Evolutionary conservation across 2,797 vertebrate genomes (phyloP).

Genomic region (Pseudomugil tenellus): DNA sequence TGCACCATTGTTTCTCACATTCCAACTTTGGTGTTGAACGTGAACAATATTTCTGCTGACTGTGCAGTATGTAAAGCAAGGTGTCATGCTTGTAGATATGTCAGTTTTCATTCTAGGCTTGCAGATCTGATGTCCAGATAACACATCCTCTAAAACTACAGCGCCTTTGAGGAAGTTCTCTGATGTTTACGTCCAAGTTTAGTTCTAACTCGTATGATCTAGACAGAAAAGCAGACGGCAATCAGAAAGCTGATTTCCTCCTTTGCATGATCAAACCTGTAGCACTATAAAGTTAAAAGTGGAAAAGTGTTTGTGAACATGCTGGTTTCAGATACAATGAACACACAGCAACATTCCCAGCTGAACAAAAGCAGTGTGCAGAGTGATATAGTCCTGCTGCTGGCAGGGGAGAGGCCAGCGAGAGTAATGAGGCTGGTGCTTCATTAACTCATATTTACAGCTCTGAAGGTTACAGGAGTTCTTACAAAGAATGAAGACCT

Average conservation of each 20-base stretch:
- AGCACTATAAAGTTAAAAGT: not conserved
- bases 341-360: constrained; percentile 6
- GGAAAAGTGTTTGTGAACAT: constrained; percentile 13
- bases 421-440: constrained; percentile 44
- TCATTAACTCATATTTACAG: constrained; percentile 73
- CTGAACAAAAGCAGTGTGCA: constrained; percentile 45
- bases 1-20: constrained; percentile 48
- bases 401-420: constrained; percentile 41
- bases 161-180: not conserved
- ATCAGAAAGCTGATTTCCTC: not conserved
- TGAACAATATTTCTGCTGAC: constrained; percentile 70
- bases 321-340: constrained; percentile 20
- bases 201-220: not conserved
- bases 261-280: not conserved
- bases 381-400: constrained; percentile 19
- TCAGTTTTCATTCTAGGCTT: constrained; percentile 15
- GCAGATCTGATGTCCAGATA: not conserved
- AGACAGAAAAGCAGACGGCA: not conserved
- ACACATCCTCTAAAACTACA: constrained; percentile 33
- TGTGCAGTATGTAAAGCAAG: constrained; percentile 13
- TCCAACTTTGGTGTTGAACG: constrained; percentile 63
- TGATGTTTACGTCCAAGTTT: not conserved
- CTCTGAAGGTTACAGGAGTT: constrained; percentile 21
- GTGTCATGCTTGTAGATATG: not conserved
- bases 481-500: not conserved